phyloP scores from a whole-genome alignment of 2,113 vertebrate genomes.

The Cavia aperea region DNA sequence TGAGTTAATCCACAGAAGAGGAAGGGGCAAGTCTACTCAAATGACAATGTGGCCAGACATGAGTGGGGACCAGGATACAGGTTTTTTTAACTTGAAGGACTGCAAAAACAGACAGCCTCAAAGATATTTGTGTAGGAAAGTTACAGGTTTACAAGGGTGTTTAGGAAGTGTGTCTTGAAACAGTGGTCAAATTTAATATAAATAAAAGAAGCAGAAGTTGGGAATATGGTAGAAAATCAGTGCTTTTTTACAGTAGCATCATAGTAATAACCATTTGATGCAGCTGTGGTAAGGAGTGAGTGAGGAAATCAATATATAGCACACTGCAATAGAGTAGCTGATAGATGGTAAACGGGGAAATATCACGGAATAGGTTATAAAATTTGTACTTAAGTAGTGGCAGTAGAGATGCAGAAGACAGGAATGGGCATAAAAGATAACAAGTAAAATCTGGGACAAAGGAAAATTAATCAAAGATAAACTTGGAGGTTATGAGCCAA shows the following conservation, averaged over 20 bases:
- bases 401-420: neutral
- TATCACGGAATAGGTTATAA: neutral
- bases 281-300: neutral
- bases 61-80: too few species aligned
- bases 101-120: neutral
- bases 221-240: conserved; percentile 11
- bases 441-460: neutral
- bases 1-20: neutral
- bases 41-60: neutral
- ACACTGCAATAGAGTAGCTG: neutral
- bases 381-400: neutral
- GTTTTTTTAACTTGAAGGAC: neutral
- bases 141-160: neutral
- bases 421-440: neutral
- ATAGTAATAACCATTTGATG: neutral
- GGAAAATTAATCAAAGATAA: neutral
- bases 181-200: neutral
- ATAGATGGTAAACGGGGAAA: neutral
- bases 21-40: neutral
- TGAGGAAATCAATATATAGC: neutral
- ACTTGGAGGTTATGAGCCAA: neutral
- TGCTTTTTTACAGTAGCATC: neutral
- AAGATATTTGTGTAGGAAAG: neutral
- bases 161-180: neutral
- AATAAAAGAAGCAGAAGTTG: neutral